Conservation (phyloP, 2,797 vertebrate genomes). For the Graptemys geographica region DNA sequence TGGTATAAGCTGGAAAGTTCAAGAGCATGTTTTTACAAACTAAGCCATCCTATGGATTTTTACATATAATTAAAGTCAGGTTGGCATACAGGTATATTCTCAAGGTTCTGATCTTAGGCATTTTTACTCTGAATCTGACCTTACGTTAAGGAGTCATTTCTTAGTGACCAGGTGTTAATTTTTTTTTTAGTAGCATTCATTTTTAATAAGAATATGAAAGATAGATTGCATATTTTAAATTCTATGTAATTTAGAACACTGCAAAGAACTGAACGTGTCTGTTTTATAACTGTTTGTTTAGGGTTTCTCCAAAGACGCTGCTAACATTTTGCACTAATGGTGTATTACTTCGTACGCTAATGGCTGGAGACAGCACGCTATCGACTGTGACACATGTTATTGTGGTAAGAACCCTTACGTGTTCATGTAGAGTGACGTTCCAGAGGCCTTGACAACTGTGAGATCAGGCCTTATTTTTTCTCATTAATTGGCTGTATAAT, state of each 20-base stretch:
- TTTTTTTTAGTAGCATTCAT: not conserved
- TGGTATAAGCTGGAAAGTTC: not conserved
- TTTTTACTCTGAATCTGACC: not conserved
- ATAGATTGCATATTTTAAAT: not conserved
- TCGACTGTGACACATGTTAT: slow-evolving; percentile 94
- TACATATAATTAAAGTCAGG: not conserved
- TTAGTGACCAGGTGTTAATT: not conserved
- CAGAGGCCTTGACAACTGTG: not conserved
- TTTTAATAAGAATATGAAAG: not conserved
- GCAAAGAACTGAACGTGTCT: not conserved
- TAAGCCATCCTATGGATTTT: not conserved
- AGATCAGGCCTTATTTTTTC: not conserved
- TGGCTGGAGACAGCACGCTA: slow-evolving; percentile 90
- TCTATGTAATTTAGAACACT: not conserved
- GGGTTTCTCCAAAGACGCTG: slow-evolving; percentile 94
- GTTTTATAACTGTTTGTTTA: slow-evolving; percentile 63
- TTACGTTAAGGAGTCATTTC: not conserved
- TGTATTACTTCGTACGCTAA: slow-evolving; percentile 92
- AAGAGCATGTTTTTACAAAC: not conserved
- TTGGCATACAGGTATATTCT: not conserved
- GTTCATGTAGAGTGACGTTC: not conserved
- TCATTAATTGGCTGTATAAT: not conserved
- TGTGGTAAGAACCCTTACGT: slow-evolving; percentile 85
- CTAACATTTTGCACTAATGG: slow-evolving; percentile 96
- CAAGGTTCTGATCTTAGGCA: not conserved